Base-by-base conservation (phyloP, 1,140 invertebrate genomes). In the Drosophila bifasciata region DNA sequence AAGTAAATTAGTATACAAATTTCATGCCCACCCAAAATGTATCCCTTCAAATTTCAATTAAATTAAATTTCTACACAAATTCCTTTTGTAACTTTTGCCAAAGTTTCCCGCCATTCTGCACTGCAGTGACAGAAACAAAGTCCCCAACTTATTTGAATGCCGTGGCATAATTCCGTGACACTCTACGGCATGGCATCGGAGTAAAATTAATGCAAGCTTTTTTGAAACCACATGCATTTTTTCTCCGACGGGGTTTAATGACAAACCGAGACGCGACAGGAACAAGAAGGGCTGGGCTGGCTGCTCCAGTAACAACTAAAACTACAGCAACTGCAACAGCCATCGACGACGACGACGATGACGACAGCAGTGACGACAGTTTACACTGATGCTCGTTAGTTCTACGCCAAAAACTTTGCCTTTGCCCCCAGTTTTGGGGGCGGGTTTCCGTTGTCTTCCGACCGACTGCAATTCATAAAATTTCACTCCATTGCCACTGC, bases 381-480 rank as follows among this genome's bases (percentile, higher is more conserved):
- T 76, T 88, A 81, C 81, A 88, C 83, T 85, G 83, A 75, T 68
- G 83, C 64, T 86, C 73, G 83, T 85, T 86, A 71, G 68, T 80
- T 80, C 71, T 69, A 60, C 41, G 59, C 49, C 58, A 60, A 73
- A 83, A 83, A 76, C 71, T 72, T 83, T 83, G 40, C 43, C 60
- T 40, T 56, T 41, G 49, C 58, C 46, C 23, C 36, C 21, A 11
- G 36, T 5, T 28, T 3, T 5, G 6, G 11, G 49, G 0, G 36
- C 39, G 39, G 15, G 23, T 23, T n/a, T 6, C 23, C 8, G 76
- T 19, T n/a, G 13, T 16, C 49, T 46, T 48, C 57, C 21, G 49
- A 41, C 21, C 36, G 59, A 58, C 48, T 73, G 67, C 73, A 76
- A 71, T 83, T 74, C 74, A 74, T 55, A 68, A 4, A 81, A 75